Evolutionary conservation across 2,113 vertebrate species (phyloP).

Genomic region (Centrocercus urophasianus): DNA sequence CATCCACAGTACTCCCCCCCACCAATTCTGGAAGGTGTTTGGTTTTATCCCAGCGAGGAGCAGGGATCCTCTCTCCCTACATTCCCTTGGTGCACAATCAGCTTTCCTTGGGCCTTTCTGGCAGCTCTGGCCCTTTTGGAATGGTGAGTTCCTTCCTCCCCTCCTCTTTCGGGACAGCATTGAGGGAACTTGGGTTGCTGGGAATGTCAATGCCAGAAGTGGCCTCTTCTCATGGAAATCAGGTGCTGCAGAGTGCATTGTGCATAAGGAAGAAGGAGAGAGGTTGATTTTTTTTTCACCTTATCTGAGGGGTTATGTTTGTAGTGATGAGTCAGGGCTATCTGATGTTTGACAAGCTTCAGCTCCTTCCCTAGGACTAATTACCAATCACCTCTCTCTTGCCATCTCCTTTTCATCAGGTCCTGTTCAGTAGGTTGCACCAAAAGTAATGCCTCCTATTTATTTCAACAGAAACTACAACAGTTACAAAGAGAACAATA

Average conservation of each 20-base stretch:
- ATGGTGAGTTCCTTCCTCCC: slow-evolving; percentile 9
- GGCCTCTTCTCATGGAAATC: slow-evolving; percentile 62
- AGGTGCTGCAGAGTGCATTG: background rate
- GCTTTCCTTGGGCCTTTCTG: slow-evolving; percentile 10
- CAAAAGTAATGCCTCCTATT: too few species aligned
- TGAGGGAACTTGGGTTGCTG: background rate
- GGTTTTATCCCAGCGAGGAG: background rate
- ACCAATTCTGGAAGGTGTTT: background rate
- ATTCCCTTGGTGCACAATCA: slow-evolving; percentile 25
- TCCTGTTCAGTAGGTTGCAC: too few species aligned
- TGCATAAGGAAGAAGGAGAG: background rate
- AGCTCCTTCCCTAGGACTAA: background rate
- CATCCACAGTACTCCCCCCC: background rate
- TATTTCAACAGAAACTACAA: too few species aligned
- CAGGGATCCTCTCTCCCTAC: slow-evolving; percentile 4
- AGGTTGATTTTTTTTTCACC: background rate
- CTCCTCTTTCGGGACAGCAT: background rate
- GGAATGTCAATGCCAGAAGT: slow-evolving; percentile 46
- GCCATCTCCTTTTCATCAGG: background rate
- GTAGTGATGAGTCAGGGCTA: background rate
- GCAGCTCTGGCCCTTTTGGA: background rate
- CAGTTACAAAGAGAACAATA: too few species aligned
- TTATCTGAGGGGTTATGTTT: background rate
- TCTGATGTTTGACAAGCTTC: background rate
- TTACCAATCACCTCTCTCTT: slow-evolving; percentile 26